Base-by-base conservation (phyloP, 2,113 vertebrate species). In the Herpailurus yagouaroundi region DNA sequence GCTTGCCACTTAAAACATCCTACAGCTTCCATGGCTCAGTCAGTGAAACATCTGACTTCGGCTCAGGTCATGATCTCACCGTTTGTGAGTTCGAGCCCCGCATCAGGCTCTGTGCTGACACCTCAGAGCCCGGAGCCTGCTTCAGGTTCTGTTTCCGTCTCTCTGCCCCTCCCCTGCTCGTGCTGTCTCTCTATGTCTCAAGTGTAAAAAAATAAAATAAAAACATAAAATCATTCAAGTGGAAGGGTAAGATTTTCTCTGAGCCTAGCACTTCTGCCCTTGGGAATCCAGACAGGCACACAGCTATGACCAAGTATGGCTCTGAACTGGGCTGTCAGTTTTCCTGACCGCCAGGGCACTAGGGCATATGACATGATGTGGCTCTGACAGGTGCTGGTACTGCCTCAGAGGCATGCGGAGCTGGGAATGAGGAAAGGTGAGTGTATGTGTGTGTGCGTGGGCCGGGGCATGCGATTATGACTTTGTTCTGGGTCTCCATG, bases 371-470 rank as follows among this genome's bases (percentile, higher is more conserved):
- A 48, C 73, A 45, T 0, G 2, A 21, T 4, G 19, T 29, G 90
- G 25, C 76, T 57, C 23, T 23, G 83, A n/a, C 10, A 11, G 88
- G 68, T 29, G 71, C 86, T 29, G 55, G 38, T 60, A 12, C 25
- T 3, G 50, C 66, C 79, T 55, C 66, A 18, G 84, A 82, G 90
- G 57, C 16, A 16, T 3, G 23, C 19, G 50, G 82, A 57, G 55
- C 60, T 31, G 3, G 64, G 74, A 14, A 55, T 4, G 25, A 45
- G 74, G 57, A 50, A 48, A 60, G 36, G 29, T 2, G 48, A 23
- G 19, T 1, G 7, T 2, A 14, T 1, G 11, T 19, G 31, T n/a
- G 1, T 50, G 69, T 12, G 12, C 0, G 3, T 7, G 27, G 7
- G 25, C 21, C 29, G 55, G 7, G 23, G 9, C 19, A 5, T 10